These are phyloP conservation scores for Procambarus virginalis DNA, from an alignment of 1,140 invertebrate genomes.

Conservation along the genomic window DNA sequence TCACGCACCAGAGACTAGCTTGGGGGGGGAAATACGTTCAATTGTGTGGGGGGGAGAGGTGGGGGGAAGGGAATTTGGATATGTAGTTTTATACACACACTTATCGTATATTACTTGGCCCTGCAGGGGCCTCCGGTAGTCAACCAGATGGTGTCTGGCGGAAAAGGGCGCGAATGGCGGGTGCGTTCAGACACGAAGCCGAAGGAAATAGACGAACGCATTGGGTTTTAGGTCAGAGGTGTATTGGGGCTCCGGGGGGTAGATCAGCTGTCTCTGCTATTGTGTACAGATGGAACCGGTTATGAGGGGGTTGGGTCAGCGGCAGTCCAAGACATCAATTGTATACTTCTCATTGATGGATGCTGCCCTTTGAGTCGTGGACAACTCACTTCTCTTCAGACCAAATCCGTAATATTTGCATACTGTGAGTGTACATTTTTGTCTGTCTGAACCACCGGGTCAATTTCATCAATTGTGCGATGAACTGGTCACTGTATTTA, in stretches of 20 bases:
- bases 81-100: constrained; percentile 41
- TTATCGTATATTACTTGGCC: background rate
- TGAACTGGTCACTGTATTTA: too few species aligned
- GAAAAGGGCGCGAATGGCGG: too few species aligned
- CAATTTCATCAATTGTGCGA: too few species aligned
- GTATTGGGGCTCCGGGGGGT: background rate
- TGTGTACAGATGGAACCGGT: constrained; percentile 5
- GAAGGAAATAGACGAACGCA: too few species aligned
- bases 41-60: constrained; percentile 9
- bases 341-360: constrained; percentile 1
- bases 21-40: constrained; percentile 5
- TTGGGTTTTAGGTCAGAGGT: background rate
- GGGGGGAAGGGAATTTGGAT: constrained; percentile 6
- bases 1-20: constrained; percentile 27
- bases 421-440: background rate
- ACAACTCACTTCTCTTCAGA: background rate
- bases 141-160: too few species aligned
- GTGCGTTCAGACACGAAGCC: too few species aligned
- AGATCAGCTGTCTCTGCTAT: constrained; percentile 5
- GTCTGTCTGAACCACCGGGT: too few species aligned
- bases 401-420: constrained; percentile 8
- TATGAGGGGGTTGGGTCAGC: background rate
- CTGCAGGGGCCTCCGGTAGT: too few species aligned
- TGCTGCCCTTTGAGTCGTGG: background rate
- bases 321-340: background rate